These are phyloP conservation scores for Sitta carolinensis DNA, from an alignment of 2,797 vertebrate genomes.

Conservation along the genomic window DNA sequence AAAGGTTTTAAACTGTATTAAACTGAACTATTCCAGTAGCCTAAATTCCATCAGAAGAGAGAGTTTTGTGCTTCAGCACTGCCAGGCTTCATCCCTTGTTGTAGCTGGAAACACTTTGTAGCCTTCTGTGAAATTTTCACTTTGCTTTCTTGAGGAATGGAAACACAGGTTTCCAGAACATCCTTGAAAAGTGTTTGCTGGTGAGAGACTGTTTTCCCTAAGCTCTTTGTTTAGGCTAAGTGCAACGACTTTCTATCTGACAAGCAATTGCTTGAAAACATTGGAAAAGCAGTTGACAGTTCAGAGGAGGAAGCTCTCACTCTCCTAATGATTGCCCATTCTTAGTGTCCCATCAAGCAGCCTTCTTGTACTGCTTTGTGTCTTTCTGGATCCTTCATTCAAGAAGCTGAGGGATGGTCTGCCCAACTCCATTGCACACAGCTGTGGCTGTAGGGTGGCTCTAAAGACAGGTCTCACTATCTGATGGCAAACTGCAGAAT, in stretches of 20 bases:
- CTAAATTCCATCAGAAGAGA: neutral
- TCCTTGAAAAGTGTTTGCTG: neutral
- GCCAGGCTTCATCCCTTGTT: neutral
- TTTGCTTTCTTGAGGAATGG: neutral
- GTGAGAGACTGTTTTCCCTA: neutral
- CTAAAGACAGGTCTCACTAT: neutral
- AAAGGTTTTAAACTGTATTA: neutral
- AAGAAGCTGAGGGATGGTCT: neutral
- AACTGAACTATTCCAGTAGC: neutral
- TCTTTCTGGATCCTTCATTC: neutral
- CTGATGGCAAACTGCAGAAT: neutral
- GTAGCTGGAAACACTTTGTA: neutral
- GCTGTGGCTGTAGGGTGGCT: neutral
- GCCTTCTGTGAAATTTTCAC: neutral
- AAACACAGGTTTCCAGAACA: neutral
- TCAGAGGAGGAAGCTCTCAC: neutral
- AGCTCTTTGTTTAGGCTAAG: neutral
- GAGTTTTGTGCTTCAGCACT: neutral
- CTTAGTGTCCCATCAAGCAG: neutral
- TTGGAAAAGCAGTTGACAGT: neutral
- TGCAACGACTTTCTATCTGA: neutral
- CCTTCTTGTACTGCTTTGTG: neutral
- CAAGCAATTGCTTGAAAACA: neutral
- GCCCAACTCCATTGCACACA: fast-evolving
- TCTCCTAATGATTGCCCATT: neutral